Base-by-base conservation (phyloP, 2,888 invertebrate species). In the Plutella xylostella region DNA sequence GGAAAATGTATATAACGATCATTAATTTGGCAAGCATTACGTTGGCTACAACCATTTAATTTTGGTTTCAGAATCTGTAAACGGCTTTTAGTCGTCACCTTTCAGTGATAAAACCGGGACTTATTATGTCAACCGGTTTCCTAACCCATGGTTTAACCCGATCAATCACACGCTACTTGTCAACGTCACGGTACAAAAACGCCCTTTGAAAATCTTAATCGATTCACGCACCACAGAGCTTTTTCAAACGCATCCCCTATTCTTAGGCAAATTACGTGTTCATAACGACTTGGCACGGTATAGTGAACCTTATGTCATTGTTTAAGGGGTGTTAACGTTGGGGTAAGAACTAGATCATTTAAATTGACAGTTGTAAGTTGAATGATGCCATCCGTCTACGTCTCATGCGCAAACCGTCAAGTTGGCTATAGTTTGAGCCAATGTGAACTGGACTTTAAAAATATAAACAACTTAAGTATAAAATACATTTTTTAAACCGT, bases 311-410 rank as follows among this genome's bases (percentile, higher is more conserved):
- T 43, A 45, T 40, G 39, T 30, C 30, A 22, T 15, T 22, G 48
- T 50, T 4, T 12, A 11, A 39, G 25, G 39, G 39, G 15, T 39
- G 17, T 11, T 2, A 39, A 15, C 15, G 21, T 3, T 44, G 47
- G 45, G 47, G 48, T 44, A 51, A 49, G 45, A 53, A 66, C 61
- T 64, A 64, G 65, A 65, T 70, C 68, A 66, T 64, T 70, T 58
- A 62, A 57, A 57, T 58, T 63, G 61, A 70, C 70, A 66, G 65
- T 66, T 60, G 65, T 19, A 39, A 67, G 54, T 60, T 69, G 66
- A 65, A 61, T 57, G 61, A 55, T 58, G 58, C 59, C 63, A 72
- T 72, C 67, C 61, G 59, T 68, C 68, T 63, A 51, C 56, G 67
- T 65, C 70, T 49, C 11, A 9, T 22, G 22, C 25, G 39, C 25